phyloP scores from a whole-genome alignment of 1,140 invertebrate genomes.

The Drosophila elegans region DNA sequence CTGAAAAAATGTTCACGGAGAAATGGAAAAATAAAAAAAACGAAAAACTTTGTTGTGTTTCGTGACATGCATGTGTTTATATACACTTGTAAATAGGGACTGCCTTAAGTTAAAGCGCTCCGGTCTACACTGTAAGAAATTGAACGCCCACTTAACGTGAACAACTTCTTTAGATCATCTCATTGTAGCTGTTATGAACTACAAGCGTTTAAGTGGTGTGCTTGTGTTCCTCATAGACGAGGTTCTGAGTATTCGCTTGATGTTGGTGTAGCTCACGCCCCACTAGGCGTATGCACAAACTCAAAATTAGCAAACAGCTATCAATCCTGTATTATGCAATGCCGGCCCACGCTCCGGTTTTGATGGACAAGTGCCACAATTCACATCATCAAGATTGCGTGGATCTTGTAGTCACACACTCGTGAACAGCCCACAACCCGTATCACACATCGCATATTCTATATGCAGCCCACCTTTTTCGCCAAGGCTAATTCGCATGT shows the following conservation, averaged over 20 bases:
- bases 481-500: slow-evolving; percentile 68
- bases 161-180: slow-evolving; percentile 15
- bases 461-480: slow-evolving; percentile 69
- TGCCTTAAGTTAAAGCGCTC: too few species aligned
- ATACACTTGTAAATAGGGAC: too few species aligned
- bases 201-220: slow-evolving; percentile 35
- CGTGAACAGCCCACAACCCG: slow-evolving; percentile 19
- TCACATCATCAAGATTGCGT: slow-evolving; percentile 67
- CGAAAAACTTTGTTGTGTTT: too few species aligned
- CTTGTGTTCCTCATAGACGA: neutral
- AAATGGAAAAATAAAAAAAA: too few species aligned
- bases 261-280: slow-evolving; percentile 32
- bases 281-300: slow-evolving; percentile 58
- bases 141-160: neutral
- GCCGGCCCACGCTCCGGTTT: slow-evolving; percentile 23
- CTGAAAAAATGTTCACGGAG: too few species aligned
- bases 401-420: slow-evolving; percentile 28
- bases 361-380: slow-evolving; percentile 68
- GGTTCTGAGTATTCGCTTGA: neutral
- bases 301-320: slow-evolving; percentile 58
- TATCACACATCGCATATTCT: slow-evolving; percentile 22
- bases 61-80: too few species aligned
- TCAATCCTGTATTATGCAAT: slow-evolving; percentile 61
- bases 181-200: slow-evolving; percentile 20
- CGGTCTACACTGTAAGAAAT: too few species aligned